phyloP scores from a whole-genome alignment of 2,113 vertebrate genomes.

The Chunga burmeisteri region DNA sequence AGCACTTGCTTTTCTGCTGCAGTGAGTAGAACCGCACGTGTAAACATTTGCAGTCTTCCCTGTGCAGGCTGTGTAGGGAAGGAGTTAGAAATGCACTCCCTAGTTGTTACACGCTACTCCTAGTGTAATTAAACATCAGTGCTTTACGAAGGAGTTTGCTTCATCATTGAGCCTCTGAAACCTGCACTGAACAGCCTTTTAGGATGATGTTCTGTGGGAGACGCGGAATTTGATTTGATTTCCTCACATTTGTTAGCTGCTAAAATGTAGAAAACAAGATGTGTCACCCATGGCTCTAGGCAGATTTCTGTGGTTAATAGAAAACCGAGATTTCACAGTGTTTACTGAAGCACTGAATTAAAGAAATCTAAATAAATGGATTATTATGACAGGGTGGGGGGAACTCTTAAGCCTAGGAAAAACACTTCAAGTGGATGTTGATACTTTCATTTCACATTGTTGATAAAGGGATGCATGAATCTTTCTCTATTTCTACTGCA shows the following conservation, averaged over 20 bases:
- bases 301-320: not conserved
- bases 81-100: not conserved
- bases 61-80: fast-evolving
- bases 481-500: not conserved
- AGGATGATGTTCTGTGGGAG: not conserved
- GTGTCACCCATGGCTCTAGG: not conserved
- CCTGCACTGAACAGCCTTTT: not conserved
- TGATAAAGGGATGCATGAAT: not conserved
- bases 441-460: not conserved
- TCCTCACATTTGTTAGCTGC: not conserved
- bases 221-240: not conserved
- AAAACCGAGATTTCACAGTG: not conserved
- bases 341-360: not conserved
- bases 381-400: not conserved
- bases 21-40: fast-evolving
- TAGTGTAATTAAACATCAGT: not conserved
- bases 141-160: not conserved
- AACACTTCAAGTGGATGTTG: not conserved
- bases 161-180: not conserved
- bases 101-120: not conserved
- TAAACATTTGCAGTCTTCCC: not conserved
- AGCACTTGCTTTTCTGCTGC: not conserved
- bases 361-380: not conserved
- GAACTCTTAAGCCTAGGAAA: not conserved
- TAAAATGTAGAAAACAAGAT: not conserved